Evolutionary conservation across 2,113 vertebrate species (phyloP).

Genomic region (Phoxinus phoxinus): DNA sequence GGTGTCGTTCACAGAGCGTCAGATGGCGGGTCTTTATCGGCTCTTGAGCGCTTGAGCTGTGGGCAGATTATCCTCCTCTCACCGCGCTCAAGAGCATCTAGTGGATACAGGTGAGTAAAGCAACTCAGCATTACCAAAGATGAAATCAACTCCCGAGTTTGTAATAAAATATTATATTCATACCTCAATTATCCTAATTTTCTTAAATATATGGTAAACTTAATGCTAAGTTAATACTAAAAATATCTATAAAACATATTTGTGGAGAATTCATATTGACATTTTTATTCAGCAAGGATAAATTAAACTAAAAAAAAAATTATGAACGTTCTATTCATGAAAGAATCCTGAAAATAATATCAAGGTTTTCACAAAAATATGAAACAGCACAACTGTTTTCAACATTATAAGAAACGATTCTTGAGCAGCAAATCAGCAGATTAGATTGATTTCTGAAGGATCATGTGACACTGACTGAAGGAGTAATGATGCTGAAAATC

Average conservation of each 20-base stretch:
- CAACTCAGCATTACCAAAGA: conserved; percentile 17
- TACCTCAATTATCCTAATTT: background rate
- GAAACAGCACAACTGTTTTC: background rate
- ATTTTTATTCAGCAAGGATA: background rate
- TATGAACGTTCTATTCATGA: background rate
- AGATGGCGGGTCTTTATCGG: background rate
- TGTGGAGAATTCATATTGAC: no score
- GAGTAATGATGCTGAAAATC: background rate
- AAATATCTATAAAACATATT: no score
- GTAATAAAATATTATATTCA: background rate
- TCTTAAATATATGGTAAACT: no score
- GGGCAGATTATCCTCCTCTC: conserved; percentile 25
- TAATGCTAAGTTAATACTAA: no score
- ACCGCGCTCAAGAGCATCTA: conserved; percentile 56
- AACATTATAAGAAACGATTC: background rate
- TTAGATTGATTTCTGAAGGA: background rate
- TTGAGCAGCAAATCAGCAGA: background rate
- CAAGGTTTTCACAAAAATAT: background rate
- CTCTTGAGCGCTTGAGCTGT: conserved; percentile 27
- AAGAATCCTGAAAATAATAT: background rate
- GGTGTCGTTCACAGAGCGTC: background rate
- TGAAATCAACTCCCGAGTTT: background rate
- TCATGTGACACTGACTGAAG: background rate
- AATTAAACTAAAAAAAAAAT: background rate
- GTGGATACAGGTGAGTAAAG: conserved; percentile 52